A percentile compares a stretch with the other conserved stretches of the same genome.
Evolutionary conservation across 2,113 vertebrate genomes (phyloP).

Genomic region (Syrrhaptes paradoxus): DNA sequence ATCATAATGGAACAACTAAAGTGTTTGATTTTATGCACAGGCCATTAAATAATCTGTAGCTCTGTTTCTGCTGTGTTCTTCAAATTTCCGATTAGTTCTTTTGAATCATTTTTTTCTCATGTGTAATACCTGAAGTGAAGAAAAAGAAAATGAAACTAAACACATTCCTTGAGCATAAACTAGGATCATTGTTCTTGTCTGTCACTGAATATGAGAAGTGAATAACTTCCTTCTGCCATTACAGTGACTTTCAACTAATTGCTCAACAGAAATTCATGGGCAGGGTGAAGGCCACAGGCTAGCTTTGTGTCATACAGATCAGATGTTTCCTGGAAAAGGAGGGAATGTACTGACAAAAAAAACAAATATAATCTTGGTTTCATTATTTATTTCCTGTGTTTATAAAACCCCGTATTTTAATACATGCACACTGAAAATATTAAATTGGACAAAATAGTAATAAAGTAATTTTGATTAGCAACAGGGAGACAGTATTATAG

Average conservation of each 20-base stretch:
- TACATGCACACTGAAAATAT: neutral
- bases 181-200: neutral
- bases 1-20: neutral
- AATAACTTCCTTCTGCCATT: neutral
- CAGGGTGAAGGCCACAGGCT: neutral
- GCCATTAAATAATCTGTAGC: neutral
- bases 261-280: neutral
- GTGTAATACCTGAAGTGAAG: neutral
- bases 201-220: neutral
- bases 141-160: neutral
- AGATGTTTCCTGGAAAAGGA: neutral
- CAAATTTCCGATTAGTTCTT: neutral
- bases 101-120: neutral
- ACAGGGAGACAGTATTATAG: neutral
- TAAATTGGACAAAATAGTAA: neutral
- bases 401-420: neutral
- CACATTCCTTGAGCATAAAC: neutral
- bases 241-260: neutral
- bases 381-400: neutral
- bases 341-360: neutral
- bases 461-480: neutral
- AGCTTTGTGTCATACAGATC: neutral
- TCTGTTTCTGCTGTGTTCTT: neutral
- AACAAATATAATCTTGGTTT: neutral
- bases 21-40: neutral